Evolutionary conservation across 2,797 vertebrate genomes (phyloP).

Genomic region (Gobio occitaniae): DNA sequence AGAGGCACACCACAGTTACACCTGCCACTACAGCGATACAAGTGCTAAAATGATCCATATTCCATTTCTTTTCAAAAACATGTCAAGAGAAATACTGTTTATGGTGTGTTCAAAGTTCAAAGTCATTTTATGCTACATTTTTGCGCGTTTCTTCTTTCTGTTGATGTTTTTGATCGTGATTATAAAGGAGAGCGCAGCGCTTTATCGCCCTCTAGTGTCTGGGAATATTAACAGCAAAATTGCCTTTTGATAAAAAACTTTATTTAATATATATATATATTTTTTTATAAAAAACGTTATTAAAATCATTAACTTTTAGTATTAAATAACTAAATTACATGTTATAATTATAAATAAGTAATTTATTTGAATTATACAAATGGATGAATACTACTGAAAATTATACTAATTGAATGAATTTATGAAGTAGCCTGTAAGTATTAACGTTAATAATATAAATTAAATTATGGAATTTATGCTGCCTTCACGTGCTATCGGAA

Average conservation of each 20-base stretch:
- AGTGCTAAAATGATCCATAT: background rate
- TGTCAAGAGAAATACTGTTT: background rate
- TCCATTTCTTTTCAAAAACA: background rate
- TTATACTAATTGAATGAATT: background rate
- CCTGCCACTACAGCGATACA: slow-evolving; percentile 13
- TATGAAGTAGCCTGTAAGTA: background rate
- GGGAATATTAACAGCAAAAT: background rate
- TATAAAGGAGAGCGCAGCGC: background rate
- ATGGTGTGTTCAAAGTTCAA: background rate
- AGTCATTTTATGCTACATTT: background rate
- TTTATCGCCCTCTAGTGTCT: background rate
- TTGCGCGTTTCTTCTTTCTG: slow-evolving; percentile 13
- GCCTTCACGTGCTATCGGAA: too few relatives aligned
- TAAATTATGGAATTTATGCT: background rate
- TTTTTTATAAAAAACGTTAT: background rate
- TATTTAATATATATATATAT: too few relatives aligned
- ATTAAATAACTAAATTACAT: background rate
- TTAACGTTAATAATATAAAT: background rate
- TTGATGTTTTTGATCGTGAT: background rate
- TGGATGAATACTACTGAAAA: background rate
- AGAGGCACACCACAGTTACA: slow-evolving; percentile 46
- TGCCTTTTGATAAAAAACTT: too few relatives aligned
- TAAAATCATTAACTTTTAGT: background rate
- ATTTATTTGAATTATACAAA: too few relatives aligned
- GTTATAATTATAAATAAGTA: background rate